A percentile compares a stretch with the other conserved stretches of the same genome.
phyloP scores from a whole-genome alignment of 2,797 vertebrate genomes.

The Diplodus sargus region DNA sequence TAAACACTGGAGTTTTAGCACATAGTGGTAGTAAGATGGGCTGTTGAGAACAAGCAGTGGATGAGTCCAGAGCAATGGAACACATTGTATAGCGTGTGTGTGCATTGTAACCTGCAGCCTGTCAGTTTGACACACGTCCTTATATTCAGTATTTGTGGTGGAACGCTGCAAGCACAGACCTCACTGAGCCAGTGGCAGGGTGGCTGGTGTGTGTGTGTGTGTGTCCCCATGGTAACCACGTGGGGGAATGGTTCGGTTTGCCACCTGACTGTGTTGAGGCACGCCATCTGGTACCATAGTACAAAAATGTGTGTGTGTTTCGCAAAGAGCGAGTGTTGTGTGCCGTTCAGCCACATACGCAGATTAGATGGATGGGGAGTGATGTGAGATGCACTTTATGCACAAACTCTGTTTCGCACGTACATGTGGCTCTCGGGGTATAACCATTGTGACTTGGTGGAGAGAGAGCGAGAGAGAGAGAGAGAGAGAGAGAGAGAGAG shows the following conservation, averaged over 20 bases:
- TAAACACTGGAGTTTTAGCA: not conserved
- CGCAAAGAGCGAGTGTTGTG: constrained; percentile 3
- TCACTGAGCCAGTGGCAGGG: constrained; percentile 7
- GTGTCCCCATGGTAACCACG: constrained; percentile 50
- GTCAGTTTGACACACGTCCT: not conserved
- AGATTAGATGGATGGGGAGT: constrained; percentile 2
- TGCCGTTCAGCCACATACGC: constrained; percentile 19
- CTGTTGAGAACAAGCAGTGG: not conserved
- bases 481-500: not conserved
- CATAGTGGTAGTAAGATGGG: not conserved
- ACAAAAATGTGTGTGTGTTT: constrained; percentile 20
- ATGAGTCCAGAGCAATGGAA: not conserved
- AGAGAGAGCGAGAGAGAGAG: not conserved
- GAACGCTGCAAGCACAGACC: not conserved
- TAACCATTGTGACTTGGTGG: not conserved
- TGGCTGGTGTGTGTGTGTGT: constrained; percentile 17
- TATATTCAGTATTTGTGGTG: constrained; percentile 26
- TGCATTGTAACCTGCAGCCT: not conserved
- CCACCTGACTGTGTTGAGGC: constrained; percentile 54
- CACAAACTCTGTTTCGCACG: not conserved
- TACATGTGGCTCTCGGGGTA: constrained; percentile 1
- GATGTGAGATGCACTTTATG: constrained; percentile 4
- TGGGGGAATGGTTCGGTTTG: constrained; percentile 44
- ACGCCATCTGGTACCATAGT: constrained; percentile 57
- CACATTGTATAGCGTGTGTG: not conserved